Evolutionary conservation across 2,888 invertebrate species (phyloP), one percentile per base, ranked within the genome.

Genomic region (Stratiomys singularior): DNA sequence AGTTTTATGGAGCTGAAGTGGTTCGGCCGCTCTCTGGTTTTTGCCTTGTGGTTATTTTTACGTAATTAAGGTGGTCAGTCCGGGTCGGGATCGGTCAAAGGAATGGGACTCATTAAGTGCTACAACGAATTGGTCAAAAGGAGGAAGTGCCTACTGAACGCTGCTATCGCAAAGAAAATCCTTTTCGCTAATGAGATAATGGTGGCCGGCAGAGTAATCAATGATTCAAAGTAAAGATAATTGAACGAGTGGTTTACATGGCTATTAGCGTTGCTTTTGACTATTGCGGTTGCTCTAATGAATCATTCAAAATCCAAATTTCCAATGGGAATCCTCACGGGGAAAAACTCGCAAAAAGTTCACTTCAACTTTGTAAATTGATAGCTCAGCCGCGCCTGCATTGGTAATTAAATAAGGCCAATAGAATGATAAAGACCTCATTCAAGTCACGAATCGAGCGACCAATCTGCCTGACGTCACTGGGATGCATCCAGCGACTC

Each of bases 101-200:
- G 30, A 69, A 69, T 25, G 69, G 23, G 46, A 69, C 46, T 47
- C 69, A 69, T 69, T 69, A 69, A 47, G 69, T 47, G 69, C 27
- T 13, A 47, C 69, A 47, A 47, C 44, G 13, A 30, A 21, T 46
- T 25, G 30, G 69, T 13, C 47, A 11, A 27, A 46, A 69, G 47
- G 46, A 13, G 37, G 37, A 69, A 69, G 69, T 21, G 66, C 28
- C 4, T 37, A n/a, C 18, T 30, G 28, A 66, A 66, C 27, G 63
- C 27, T 52, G 18, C 15, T 4, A 4, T 15, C 52, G 15, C 15
- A 52, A 52, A 52, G 52, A 52, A 52, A 18, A 52, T 52, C 15
- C 37, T 37, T 37, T 37, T 37, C 37, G 37, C 37, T 37, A 37
- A 37, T 37, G 37, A 37, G 37, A 37, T 37, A 9, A 37, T 37